Base-by-base conservation (phyloP, 2,797 vertebrate genomes). In the Chrosomus eos region DNA sequence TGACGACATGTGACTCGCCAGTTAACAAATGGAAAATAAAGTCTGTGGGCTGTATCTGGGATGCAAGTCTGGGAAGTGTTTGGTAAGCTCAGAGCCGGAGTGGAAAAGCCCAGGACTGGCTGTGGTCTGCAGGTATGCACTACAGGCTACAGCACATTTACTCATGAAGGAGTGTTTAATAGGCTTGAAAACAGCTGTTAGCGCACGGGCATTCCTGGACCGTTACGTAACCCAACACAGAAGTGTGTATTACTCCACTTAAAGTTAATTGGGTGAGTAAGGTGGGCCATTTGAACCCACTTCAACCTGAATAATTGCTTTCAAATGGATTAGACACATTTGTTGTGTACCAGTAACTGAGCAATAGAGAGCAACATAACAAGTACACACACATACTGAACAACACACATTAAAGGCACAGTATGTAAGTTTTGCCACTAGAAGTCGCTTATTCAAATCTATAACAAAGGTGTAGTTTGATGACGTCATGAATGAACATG, bases 21-120 rank as follows among this genome's bases (percentile, higher is more conserved):
- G 90, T 82, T 93, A 94, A 94, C 81, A 88, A 95, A 92, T 9
- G 94, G 92, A 95, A 95, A 95, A 92, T 88, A 62, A 89, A 90
- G 87, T 86, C 88, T 88, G 89, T 85, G 83, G 91, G 90, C 89
- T 93, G 88, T 91, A 93, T 93, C 92, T 92, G 89, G 92, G 92
- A 90, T 89, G 83, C 85, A 45, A 86, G 82, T 90, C 91, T 90
- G 93, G 91, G 94, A 95, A 95, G 66, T 90, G 89, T 93, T 93
- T 90, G 87, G n/a, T 64, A 87, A 91, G 85, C 81, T 85, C 83
- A 73, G 86, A 87, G 89, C 83, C 82, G 19, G 58, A 87, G 13
- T 91, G 91, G 88, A 90, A 94, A 90, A 91, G 88, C 82, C 83
- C 36, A 33, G 38, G 45, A 77, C 88, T 60, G 75, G 73, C 75